Conservation (phyloP, 2,797 vertebrate species). For the Phoebastria nigripes region DNA sequence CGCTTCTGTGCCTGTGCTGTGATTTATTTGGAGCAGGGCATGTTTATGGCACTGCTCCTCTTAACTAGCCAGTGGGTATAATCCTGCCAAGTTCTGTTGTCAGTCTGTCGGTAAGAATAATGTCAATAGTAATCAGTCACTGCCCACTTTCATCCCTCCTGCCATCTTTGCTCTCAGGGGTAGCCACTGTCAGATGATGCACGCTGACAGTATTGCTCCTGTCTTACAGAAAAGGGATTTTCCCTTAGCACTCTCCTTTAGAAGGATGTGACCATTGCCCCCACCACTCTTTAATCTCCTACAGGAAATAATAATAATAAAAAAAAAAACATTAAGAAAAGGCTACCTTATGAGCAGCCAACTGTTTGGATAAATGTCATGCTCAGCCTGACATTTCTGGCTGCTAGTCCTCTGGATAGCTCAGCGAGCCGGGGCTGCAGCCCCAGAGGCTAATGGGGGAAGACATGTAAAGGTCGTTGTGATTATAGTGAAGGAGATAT, state of each 20-base stretch:
- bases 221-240: neutral
- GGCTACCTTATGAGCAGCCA: neutral
- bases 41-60: neutral
- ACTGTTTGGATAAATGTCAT: neutral
- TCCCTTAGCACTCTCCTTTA: neutral
- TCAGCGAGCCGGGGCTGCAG: neutral
- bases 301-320: neutral
- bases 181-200: neutral
- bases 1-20: neutral
- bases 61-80: neutral
- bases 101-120: neutral
- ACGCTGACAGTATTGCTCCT: neutral
- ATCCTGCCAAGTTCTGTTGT: constrained; percentile 22
- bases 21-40: neutral
- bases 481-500: constrained; percentile 12
- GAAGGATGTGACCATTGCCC: neutral
- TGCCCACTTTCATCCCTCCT: neutral
- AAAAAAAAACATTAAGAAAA: neutral
- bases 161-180: neutral
- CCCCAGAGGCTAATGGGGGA: neutral
- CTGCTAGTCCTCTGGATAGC: neutral
- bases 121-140: constrained; percentile 1
- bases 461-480: constrained; percentile 23
- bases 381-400: constrained; percentile 18
- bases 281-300: neutral